phyloP scores from a whole-genome alignment of 2,888 invertebrate species.

The Morpho helenor region DNA sequence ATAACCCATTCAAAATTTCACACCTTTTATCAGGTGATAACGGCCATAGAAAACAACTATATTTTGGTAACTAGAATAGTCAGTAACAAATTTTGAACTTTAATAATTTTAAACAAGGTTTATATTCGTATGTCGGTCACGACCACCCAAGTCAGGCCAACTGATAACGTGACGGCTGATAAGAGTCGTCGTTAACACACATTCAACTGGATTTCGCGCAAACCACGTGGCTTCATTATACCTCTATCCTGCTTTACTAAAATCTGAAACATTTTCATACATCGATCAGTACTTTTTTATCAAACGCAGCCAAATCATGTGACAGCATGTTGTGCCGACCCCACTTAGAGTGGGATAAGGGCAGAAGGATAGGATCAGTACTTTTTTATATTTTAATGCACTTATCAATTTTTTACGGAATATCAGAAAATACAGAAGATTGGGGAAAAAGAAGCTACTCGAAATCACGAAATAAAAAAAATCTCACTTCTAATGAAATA shows the following conservation, averaged over 20 bases:
- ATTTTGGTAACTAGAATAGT: neutral
- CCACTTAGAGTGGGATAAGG: no score
- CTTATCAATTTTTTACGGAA: no score
- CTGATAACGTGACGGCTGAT: conserved; percentile 28
- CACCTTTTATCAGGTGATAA: neutral
- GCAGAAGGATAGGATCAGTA: no score
- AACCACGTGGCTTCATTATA: conserved; percentile 22
- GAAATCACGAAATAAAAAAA: no score
- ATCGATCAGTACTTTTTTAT: no score
- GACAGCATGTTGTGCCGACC: no score
- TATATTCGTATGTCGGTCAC: neutral
- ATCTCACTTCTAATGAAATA: no score
- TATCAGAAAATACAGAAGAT: no score
- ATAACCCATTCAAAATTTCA: neutral
- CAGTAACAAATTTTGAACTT: neutral
- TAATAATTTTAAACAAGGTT: neutral
- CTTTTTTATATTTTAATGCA: no score
- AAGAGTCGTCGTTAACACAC: conserved; percentile 29
- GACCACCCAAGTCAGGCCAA: conserved; percentile 28
- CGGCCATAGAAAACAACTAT: neutral
- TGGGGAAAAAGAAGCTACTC: no score
- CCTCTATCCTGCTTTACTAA: neutral
- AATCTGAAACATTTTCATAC: neutral
- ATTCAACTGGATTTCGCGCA: conserved; percentile 27
- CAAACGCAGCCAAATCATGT: no score